Evolutionary conservation across 2,797 vertebrate species (phyloP).

Genomic region (Propithecus perrieri): DNA sequence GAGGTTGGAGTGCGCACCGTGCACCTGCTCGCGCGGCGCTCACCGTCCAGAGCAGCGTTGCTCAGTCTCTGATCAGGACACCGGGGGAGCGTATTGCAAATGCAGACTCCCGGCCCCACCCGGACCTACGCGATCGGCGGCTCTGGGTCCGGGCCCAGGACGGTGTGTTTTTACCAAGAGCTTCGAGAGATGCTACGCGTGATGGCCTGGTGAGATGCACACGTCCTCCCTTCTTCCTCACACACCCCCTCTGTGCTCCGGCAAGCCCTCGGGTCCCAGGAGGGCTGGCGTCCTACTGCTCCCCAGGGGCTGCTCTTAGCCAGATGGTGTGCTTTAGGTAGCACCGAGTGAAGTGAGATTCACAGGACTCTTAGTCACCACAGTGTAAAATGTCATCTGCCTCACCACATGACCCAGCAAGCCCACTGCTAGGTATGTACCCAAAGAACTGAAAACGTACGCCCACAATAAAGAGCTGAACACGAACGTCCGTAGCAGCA

Average conservation of each 20-base stretch:
- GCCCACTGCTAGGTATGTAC: neutral
- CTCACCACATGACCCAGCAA: neutral
- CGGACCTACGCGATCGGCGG: rapidly evolving
- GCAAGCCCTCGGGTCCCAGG: neutral
- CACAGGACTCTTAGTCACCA: neutral
- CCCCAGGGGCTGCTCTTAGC: neutral
- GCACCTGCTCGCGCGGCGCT: rapidly evolving
- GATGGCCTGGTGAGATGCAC: neutral
- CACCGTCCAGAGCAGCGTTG: no score
- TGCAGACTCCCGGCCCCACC: neutral
- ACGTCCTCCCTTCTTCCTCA: no score
- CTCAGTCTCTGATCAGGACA: neutral
- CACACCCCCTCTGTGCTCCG: neutral
- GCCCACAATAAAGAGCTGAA: neutral
- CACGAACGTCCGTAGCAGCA: neutral
- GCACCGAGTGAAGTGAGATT: neutral
- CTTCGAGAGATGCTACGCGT: rapidly evolving
- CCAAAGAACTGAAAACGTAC: rapidly evolving
- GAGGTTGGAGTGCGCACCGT: neutral
- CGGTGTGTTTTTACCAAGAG: neutral
- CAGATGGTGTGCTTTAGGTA: neutral
- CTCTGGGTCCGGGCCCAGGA: neutral
- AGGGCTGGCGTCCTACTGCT: neutral
- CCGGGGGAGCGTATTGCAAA: no score
- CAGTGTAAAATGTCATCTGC: neutral